Base-by-base conservation (phyloP, 2,888 invertebrate species). In the Drosophila incognita region DNA sequence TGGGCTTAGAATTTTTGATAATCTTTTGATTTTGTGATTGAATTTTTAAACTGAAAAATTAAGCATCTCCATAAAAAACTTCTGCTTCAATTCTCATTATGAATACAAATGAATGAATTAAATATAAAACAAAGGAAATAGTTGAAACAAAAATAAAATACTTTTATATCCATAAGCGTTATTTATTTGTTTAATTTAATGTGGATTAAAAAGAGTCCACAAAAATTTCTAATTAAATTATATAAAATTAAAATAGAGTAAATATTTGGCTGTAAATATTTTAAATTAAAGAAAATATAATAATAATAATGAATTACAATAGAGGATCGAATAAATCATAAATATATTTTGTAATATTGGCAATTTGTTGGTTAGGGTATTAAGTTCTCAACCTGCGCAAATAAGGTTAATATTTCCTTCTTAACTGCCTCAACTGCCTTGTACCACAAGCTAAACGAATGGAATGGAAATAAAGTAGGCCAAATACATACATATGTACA, bases 381-480 rank as follows among this genome's bases (percentile, higher is more conserved):
- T 27, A 2, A 1, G 1, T 10, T 18, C 10, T 38, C 38, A 35
- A 24, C 48, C 56, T 27, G 6, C 29, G 42, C 5, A n/a, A 24
- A n/a, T 36, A 38, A 18, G 31, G 21, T 31, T 31, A 15, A 33
- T 42, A 54, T 80, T 69, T 69, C 69, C 83, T 56, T 69, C 59
- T 62, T 59, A 54, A 46, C 76, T 67, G 65, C 59, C 65, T 49
- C 33, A 62, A 64, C 65, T 64, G 73, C 52, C 69, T 53, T 56
- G 69, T 58, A 57, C 61, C 72, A 73, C 68, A 69, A 81, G 74
- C 87, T 81, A 69, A 85, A 75, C 76, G 88, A 82, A 75, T 70
- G 67, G 75, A 87, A 87, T 89, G 87, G 85, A 76, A 69, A 80
- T 83, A 88, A 84, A 84, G 86, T 84, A 81, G 84, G 90, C 71